These are phyloP conservation scores for Trichogramma pretiosum DNA, from an alignment of 1,140 invertebrate species.

Conservation along the genomic window DNA sequence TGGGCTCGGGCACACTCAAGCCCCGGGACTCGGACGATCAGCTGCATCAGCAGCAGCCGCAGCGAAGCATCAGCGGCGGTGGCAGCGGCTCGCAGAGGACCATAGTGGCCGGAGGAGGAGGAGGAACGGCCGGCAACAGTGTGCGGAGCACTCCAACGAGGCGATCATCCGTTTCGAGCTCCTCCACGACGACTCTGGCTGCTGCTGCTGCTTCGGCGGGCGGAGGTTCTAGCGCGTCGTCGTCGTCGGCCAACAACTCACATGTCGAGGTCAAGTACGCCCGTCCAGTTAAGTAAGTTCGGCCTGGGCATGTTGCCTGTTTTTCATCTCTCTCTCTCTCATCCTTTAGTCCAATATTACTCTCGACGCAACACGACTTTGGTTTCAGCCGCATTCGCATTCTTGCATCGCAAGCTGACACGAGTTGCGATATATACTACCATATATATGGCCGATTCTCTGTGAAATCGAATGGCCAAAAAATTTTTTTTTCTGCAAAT, in stretches of 20 bases:
- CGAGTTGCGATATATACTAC: too few species aligned
- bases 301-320: constrained; percentile 19
- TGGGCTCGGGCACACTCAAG: constrained; percentile 25
- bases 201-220: not conserved
- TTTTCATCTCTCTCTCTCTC: not conserved
- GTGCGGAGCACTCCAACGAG: constrained; percentile 25
- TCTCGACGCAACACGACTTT: constrained; percentile 8
- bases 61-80: constrained; percentile 26
- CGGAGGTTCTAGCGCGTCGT: not conserved
- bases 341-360: not conserved
- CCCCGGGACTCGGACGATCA: not conserved
- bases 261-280: constrained; percentile 41
- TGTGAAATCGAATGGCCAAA: too few species aligned
- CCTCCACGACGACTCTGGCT: constrained; percentile 15
- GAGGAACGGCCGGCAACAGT: constrained; percentile 8
- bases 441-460: too few species aligned
- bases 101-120: constrained; percentile 23
- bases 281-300: constrained; percentile 40
- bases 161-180: constrained; percentile 26
- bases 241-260: constrained; percentile 2
- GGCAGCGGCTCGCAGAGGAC: constrained; percentile 31
- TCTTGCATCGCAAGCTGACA: too few species aligned
- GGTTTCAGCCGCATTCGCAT: too few species aligned
- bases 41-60: constrained; percentile 1
- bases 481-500: too few species aligned